A percentile compares a stretch with the other conserved stretches of the same genome.
Evolutionary conservation across 2,888 invertebrate genomes (phyloP).

Genomic region (Amblyjoppa fuscipennis): DNA sequence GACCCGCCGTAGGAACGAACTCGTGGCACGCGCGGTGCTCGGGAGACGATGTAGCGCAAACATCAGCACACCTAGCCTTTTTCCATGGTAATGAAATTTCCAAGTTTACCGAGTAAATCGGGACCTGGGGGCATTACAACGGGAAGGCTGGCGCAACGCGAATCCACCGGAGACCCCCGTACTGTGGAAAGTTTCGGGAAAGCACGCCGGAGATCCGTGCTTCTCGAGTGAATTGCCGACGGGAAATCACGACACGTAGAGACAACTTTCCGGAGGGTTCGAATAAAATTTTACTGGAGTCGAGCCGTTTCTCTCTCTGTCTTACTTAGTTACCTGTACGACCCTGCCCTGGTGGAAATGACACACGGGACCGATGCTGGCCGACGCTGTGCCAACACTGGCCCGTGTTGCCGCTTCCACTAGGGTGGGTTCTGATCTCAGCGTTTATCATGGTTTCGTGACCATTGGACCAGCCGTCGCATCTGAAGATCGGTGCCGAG

Average conservation of each 20-base stretch:
- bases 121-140: constrained; percentile 71
- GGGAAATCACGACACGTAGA: constrained; percentile 70
- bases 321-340: neutral
- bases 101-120: constrained; percentile 73
- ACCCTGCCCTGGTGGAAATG: neutral
- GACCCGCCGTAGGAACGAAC: constrained; percentile 35
- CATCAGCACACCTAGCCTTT: constrained; percentile 64
- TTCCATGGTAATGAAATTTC: constrained; percentile 72
- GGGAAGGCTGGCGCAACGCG: constrained; percentile 51
- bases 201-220: constrained; percentile 65
- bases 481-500: no score
- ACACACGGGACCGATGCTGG: no score
- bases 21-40: constrained; percentile 43
- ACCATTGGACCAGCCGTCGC: no score
- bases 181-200: constrained; percentile 66
- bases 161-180: constrained; percentile 70
- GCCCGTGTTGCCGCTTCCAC: no score
- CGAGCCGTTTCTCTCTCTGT: constrained; percentile 29
- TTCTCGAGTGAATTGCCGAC: constrained; percentile 65
- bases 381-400: no score
- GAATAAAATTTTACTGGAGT: constrained; percentile 64
- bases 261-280: constrained; percentile 59
- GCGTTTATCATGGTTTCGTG: no score
- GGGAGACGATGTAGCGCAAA: constrained; percentile 55
- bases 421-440: no score